Conservation (phyloP, 2,888 invertebrate genomes). For the Stegophylla sp. region DNA sequence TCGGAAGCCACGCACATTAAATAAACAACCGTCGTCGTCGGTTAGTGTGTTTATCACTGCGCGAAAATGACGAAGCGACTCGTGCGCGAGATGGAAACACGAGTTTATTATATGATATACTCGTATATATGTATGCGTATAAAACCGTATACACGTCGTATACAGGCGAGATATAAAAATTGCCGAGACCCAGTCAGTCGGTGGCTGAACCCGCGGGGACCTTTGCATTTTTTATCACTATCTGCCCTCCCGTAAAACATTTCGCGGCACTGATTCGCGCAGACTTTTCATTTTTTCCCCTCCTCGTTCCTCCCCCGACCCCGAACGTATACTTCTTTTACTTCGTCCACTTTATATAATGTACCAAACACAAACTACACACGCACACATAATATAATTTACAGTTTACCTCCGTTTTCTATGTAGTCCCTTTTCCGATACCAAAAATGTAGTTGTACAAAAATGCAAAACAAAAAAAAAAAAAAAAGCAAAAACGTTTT, state of each 20-base stretch:
- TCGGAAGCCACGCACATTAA: constrained; percentile 4
- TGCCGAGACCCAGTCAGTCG: neutral
- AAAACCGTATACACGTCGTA: neutral
- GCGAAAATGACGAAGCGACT: neutral
- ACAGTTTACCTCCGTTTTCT: too few relatives aligned
- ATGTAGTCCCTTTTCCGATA: too few relatives aligned
- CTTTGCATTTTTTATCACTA: constrained; percentile 48
- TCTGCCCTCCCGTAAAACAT: constrained; percentile 26
- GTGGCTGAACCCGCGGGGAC: constrained; percentile 30
- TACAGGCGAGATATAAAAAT: neutral
- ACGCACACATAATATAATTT: too few relatives aligned
- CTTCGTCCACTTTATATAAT: too few relatives aligned
- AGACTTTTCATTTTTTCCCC: neutral
- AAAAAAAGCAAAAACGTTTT: too few relatives aligned
- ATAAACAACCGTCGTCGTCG: constrained; percentile 22
- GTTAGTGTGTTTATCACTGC: constrained; percentile 41
- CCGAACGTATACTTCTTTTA: neutral
- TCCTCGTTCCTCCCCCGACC: neutral
- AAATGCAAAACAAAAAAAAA: too few relatives aligned
- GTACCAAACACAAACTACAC: too few relatives aligned
- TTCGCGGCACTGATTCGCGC: constrained; percentile 49
- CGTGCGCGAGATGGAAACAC: neutral
- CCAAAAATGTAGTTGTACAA: too few relatives aligned
- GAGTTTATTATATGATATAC: too few relatives aligned
- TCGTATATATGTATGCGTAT: too few relatives aligned